Evolutionary conservation across 2,113 vertebrate species (phyloP), one percentile per base, ranked within the genome.

Genomic region (Phalacrocorax aristotelis): DNA sequence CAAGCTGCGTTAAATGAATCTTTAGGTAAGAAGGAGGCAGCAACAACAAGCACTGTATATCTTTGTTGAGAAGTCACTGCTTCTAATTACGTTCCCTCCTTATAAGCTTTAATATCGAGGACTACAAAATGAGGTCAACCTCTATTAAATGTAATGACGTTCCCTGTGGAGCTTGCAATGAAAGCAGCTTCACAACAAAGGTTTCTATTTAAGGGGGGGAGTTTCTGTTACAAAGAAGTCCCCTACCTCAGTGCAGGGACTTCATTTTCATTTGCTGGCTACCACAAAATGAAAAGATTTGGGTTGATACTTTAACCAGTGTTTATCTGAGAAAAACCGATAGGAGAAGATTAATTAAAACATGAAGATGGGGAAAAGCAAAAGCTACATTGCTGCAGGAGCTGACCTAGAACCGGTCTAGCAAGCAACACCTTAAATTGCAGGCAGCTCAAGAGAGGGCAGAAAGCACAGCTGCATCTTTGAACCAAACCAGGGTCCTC

Each of bases 101-200:
- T 65, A 87, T 49, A 57, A 51, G 71, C 65, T 80, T 86, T 90
- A 92, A 81, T 83, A 83, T 44, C 3, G 3, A 92, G 60, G 90
- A 70, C 76, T 89, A 66, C 55, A 76, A 90, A 91, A 48, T 34
- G 79, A 95, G 95, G 95, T 94, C 94, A 94, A 80, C 54, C 74
- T 91, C 80, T 78, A 62, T 94, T 89, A 88, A 91, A 83, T 38
- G 15, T 68, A 93, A 94, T 87, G 83, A 83, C 84, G 94, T 89
- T 76, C 85, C 90, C 90, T 44, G 88, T 4, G 11, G 88, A 91
- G 90, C 68, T 76, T 61, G 78, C 74, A 66, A 61, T 69, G 93
- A 97, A 93, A 92, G 89, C 95, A 87, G 81, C 86, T 84, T 70
- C 90, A 82, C 83, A 94, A 95, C 86, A 91, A 92, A 92, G 86